Percentiles rank a stretch among this genome's conserved stretches.
These are phyloP conservation scores for Drosophila ezoana DNA, from an alignment of 2,888 invertebrate genomes.

Conservation along the genomic window DNA sequence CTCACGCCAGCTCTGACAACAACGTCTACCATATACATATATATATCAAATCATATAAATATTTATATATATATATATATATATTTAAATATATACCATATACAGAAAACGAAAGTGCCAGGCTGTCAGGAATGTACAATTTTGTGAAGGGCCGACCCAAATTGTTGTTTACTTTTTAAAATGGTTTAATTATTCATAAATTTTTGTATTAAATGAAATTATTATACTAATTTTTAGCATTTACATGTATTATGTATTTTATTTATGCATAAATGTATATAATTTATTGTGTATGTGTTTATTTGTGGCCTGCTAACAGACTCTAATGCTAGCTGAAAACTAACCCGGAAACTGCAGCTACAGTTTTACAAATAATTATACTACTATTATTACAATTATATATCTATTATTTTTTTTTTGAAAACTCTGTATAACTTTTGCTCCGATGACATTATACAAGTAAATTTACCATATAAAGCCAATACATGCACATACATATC, in stretches of 20 bases:
- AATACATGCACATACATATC: conserved; percentile 48
- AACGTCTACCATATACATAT: conserved; percentile 47
- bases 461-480: conserved; percentile 47
- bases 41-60: conserved; percentile 22
- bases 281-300: conserved; percentile 58
- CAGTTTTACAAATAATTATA: conserved; percentile 10
- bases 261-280: conserved; percentile 68
- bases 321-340: conserved; percentile 37
- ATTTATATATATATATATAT: conserved; percentile 19
- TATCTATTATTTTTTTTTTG: conserved; percentile 17
- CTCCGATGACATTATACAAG: conserved; percentile 60
- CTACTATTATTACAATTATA: conserved; percentile 1
- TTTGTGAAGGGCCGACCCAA: conserved; percentile 63
- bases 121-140: conserved; percentile 65
- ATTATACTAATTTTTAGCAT: conserved; percentile 61
- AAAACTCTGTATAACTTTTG: conserved; percentile 39
- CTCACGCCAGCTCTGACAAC: conserved; percentile 60
- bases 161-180: conserved; percentile 75
- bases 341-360: conserved; percentile 37
- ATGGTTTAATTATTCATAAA: conserved; percentile 67
- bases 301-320: conserved; percentile 48
- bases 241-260: conserved; percentile 62
- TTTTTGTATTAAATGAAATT: conserved; percentile 70
- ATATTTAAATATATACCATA: conserved; percentile 39
- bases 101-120: conserved; percentile 66